These are phyloP conservation scores for Macroglossus sobrinus DNA, from an alignment of 2,113 vertebrate species.

Conservation along the genomic window DNA sequence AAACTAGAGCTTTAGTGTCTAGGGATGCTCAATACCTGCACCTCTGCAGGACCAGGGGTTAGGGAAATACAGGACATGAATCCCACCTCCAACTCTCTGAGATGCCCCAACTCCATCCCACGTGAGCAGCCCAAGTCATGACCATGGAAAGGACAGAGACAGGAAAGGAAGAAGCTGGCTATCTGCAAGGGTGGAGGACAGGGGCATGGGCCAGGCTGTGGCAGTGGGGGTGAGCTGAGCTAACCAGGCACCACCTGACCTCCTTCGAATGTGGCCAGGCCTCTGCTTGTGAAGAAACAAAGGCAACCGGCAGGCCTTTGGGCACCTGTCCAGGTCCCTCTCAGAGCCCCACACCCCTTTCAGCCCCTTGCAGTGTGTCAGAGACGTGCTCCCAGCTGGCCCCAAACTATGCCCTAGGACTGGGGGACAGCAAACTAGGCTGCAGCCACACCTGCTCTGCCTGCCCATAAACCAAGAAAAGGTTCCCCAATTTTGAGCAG, in stretches of 20 bases:
- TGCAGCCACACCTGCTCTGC: no score
- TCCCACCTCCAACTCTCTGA: neutral
- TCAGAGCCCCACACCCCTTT: neutral
- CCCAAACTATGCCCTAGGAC: neutral
- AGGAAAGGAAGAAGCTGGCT: neutral
- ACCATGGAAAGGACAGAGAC: neutral
- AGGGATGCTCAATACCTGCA: neutral
- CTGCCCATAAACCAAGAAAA: neutral
- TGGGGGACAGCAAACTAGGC: neutral
- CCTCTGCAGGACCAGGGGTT: neutral
- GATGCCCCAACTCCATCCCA: neutral
- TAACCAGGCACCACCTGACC: neutral
- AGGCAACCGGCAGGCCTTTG: neutral
- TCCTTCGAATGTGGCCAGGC: neutral
- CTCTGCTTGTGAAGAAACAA: neutral
- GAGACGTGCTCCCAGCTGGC: fast-evolving
- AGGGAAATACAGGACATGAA: neutral
- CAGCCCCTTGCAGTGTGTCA: neutral
- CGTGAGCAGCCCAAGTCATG: neutral
- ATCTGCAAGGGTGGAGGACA: neutral
- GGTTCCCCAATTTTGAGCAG: neutral
- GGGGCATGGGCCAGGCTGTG: no score
- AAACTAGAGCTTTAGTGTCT: fast-evolving
- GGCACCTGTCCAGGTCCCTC: neutral
- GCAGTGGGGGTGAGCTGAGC: neutral